A percentile compares a stretch with the other conserved stretches of the same genome.
These are phyloP conservation scores for Heliconius ethilla DNA, from an alignment of 2,888 invertebrate species.

Conservation along the genomic window DNA sequence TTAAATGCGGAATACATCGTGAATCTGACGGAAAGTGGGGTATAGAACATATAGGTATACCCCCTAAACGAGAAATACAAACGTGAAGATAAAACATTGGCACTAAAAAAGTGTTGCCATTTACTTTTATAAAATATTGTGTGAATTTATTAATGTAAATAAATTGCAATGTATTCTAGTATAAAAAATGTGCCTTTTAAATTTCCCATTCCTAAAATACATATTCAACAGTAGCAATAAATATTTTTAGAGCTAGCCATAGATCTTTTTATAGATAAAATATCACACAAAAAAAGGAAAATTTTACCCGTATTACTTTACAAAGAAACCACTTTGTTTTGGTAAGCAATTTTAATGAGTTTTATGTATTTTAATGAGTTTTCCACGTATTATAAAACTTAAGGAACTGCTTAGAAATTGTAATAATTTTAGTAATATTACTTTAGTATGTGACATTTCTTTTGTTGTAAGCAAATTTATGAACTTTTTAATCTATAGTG, in stretches of 20 bases:
- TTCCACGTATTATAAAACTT: neutral
- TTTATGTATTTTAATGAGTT: neutral
- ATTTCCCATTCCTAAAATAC: neutral
- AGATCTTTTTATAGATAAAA: neutral
- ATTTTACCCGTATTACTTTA: neutral
- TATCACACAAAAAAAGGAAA: neutral
- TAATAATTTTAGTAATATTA: too few species aligned
- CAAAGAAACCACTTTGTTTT: neutral
- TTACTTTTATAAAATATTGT: neutral
- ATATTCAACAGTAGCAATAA: constrained; percentile 9
- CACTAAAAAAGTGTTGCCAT: neutral
- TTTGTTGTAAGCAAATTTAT: too few species aligned
- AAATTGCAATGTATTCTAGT: neutral
- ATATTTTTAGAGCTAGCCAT: neutral
- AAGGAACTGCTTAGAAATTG: neutral
- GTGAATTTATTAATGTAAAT: neutral
- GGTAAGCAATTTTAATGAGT: neutral
- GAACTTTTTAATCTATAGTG: too few species aligned
- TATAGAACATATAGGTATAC: too few species aligned
- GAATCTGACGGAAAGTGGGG: too few species aligned
- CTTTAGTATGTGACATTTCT: too few species aligned
- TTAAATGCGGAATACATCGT: too few species aligned
- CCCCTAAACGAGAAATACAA: too few species aligned
- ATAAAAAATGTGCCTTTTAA: constrained; percentile 2
- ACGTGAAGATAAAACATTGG: neutral